Evolutionary conservation across 1,140 invertebrate genomes (phyloP).

Genomic region (Bactericera cockerelli): DNA sequence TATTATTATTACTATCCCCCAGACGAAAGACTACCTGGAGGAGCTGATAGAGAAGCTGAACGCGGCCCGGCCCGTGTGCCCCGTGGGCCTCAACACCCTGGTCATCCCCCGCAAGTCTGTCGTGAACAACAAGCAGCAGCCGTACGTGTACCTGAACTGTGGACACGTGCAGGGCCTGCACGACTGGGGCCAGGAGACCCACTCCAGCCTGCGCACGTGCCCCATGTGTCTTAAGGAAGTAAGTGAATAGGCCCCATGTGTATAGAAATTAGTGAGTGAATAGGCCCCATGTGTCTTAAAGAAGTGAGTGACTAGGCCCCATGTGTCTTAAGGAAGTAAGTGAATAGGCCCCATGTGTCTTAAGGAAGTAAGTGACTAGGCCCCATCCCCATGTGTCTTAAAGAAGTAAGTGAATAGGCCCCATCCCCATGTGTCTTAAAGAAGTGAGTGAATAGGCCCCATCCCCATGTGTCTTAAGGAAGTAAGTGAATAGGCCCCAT

Average conservation of each 20-base stretch:
- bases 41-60: constrained; percentile 89
- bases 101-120: constrained; percentile 81
- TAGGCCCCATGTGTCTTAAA: constrained; percentile 86
- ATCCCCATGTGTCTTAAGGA: no score
- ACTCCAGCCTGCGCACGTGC: constrained; percentile 68
- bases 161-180: constrained; percentile 87
- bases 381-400: no score
- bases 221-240: constrained; percentile 77
- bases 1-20: constrained; percentile 56
- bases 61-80: constrained; percentile 95
- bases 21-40: constrained; percentile 86
- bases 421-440: no score
- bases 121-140: constrained; percentile 59
- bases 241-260: constrained; percentile 17
- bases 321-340: constrained; percentile 67
- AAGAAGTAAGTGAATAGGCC: no score
- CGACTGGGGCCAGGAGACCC: constrained; percentile 78
- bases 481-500: constrained; percentile 59
- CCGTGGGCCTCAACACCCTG: constrained; percentile 94
- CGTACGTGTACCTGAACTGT: constrained; percentile 95
- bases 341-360: no score
- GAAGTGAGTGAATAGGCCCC: no score
- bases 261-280: constrained; percentile 42
- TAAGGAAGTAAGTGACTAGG: no score
- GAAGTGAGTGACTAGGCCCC: constrained; percentile 62